A percentile compares a stretch with the other conserved stretches of the same genome.
These are phyloP conservation scores for Phylloscopus trochiloides DNA, from an alignment of 2,113 vertebrate genomes.

Conservation along the genomic window DNA sequence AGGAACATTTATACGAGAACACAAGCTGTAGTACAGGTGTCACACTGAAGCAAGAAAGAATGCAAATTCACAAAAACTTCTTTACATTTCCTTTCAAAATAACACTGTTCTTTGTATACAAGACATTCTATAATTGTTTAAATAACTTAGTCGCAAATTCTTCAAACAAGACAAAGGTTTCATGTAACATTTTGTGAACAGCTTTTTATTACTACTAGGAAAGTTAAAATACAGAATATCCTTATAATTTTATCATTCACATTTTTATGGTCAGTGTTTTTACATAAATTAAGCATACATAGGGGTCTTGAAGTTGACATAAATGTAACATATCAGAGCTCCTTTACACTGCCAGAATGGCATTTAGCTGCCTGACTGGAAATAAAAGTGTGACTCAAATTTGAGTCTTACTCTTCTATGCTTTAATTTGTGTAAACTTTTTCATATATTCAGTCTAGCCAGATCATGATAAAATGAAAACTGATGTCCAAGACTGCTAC, in stretches of 20 bases:
- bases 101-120: neutral
- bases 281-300: neutral
- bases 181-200: neutral
- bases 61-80: neutral
- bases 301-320: neutral
- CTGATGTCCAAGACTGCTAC: neutral
- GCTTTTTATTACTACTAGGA: neutral
- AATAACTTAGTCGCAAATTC: neutral
- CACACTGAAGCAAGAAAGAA: neutral
- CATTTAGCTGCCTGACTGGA: neutral
- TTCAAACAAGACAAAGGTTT: neutral
- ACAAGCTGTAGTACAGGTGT: neutral
- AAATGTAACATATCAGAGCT: neutral
- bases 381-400: neutral
- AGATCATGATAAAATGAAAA: neutral
- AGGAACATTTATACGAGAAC: conserved; percentile 7
- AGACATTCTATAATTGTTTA: neutral
- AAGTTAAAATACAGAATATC: neutral
- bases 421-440: neutral
- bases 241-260: neutral
- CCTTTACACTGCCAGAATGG: neutral
- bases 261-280: neutral
- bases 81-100: neutral
- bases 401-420: neutral
- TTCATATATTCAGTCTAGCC: neutral